Percentiles rank a stretch among this genome's conserved stretches.
These are phyloP conservation scores for Labeo calbasu DNA, from an alignment of 2,797 vertebrate genomes.

Conservation along the genomic window DNA sequence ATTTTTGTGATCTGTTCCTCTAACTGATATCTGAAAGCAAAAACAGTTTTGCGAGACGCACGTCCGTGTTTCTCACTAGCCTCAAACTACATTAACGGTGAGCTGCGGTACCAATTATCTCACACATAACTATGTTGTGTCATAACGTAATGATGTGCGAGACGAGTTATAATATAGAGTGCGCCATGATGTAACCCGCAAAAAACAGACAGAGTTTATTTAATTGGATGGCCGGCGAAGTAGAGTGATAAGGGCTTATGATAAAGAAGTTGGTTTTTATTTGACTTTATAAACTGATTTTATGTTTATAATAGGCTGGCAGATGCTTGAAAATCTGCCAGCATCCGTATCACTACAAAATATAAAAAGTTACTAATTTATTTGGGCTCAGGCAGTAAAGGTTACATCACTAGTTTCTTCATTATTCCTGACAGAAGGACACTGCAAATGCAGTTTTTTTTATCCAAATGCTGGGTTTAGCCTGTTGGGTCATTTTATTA, in stretches of 20 bases:
- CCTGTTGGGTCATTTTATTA: no score
- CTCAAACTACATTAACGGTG: constrained; percentile 17
- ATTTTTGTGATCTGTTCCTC: neutral
- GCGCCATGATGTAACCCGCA: neutral
- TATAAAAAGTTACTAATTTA: neutral
- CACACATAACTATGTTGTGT: constrained; percentile 7
- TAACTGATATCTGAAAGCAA: constrained; percentile 3
- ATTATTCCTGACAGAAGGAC: neutral
- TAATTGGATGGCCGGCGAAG: constrained; percentile 10
- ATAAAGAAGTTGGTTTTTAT: constrained; percentile 13
- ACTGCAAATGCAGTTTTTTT: neutral
- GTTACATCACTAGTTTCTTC: neutral
- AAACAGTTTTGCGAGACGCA: neutral
- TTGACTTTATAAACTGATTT: neutral
- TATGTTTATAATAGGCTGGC: neutral
- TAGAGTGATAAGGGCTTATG: neutral
- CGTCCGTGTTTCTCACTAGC: neutral
- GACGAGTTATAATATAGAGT: constrained; percentile 8
- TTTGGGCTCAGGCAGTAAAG: neutral
- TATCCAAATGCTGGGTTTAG: no score
- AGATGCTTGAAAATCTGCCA: neutral
- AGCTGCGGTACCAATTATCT: constrained; percentile 24
- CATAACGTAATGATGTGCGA: constrained; percentile 17
- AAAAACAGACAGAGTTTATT: neutral
- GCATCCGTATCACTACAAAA: neutral